Evolutionary conservation across 2,888 invertebrate genomes (phyloP).

Genomic region (Thera obeliscata): DNA sequence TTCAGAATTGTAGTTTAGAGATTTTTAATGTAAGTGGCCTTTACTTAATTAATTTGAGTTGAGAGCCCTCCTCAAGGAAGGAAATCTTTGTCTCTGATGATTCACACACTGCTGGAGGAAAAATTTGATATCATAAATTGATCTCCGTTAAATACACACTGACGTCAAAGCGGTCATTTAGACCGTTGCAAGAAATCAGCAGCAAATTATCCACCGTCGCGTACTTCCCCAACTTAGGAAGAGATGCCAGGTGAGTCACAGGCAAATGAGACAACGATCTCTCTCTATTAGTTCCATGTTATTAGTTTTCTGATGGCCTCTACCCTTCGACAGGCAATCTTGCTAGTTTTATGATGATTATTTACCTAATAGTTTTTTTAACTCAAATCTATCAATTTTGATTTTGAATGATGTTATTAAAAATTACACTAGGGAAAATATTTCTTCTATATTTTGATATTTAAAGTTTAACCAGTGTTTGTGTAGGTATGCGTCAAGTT

Average conservation of each 20-base stretch:
- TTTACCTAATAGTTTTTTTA: too few species aligned
- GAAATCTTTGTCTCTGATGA: conserved; percentile 42
- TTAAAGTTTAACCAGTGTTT: too few species aligned
- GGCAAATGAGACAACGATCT: conserved; percentile 1
- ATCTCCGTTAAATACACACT: conserved; percentile 45
- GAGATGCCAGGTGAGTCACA: conserved; percentile 70
- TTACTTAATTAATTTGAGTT: conserved; percentile 15
- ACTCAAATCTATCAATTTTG: too few species aligned
- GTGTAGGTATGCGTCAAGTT: not conserved
- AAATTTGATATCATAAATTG: conserved; percentile 40
- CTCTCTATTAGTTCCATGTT: not conserved
- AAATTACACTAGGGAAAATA: too few species aligned
- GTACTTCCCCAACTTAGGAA: conserved; percentile 71
- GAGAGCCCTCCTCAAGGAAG: conserved; percentile 17
- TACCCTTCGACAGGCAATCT: too few species aligned
- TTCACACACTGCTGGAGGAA: conserved; percentile 45
- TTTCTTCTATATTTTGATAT: too few species aligned
- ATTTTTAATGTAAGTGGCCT: conserved; percentile 27
- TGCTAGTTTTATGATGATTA: too few species aligned
- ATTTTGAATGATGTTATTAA: too few species aligned
- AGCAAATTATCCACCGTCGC: conserved; percentile 57
- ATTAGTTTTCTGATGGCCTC: too few species aligned
- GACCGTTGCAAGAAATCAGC: conserved; percentile 55
- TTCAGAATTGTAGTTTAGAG: conserved; percentile 13
- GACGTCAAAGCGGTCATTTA: conserved; percentile 64